Base-by-base conservation (phyloP, 1,140 invertebrate genomes). In the Mylabris phalerata region DNA sequence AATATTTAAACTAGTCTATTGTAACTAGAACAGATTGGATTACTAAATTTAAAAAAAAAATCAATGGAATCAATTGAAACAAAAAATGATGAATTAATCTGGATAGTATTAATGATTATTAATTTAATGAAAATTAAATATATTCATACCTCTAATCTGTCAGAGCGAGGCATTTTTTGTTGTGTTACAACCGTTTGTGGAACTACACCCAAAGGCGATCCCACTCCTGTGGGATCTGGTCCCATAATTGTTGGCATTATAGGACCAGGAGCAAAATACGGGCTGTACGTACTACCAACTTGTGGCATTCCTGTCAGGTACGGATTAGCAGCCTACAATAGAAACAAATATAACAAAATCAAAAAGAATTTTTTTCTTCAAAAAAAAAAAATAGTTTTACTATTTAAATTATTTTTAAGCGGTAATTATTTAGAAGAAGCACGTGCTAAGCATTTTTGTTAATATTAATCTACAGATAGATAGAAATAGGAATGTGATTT, bases 91-190 rank as follows among this genome's bases (percentile, higher is more conserved):
- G 13, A 13, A 13, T 13, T 1, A 13, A 13, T 19, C 19, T 19
- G 19, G 19, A 19, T 19, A 19, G 19, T 19, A 19, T 19, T 19
- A 19, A 19, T 19, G 19, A 19, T 19, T 19, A 19, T 19, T 19
- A 19, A 19, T 19, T 19, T 19, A 19, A 19, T 19, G 19, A 51
- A 59, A 56, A 38, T 4, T 38, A 57, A 61, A 55, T 41, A 56
- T 60, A 19, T 50, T 38, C 85, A 82, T 86, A 96, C 94, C 92
- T 96, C 93, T 79, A 96, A 86, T 80, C 94, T 84, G 80, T 96
- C 93, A 72, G 92, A 92, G 75, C 93, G 85, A 61, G 90, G 89
- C 82, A 95, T 83, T 82, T 96, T 96, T 81, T 95, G 92, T 79
- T 90, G 89, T 63, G 88, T 84, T 60, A 87, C 81, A 49, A 92